Conservation (phyloP, 2,888 invertebrate species). For the Rotaria sp. region DNA sequence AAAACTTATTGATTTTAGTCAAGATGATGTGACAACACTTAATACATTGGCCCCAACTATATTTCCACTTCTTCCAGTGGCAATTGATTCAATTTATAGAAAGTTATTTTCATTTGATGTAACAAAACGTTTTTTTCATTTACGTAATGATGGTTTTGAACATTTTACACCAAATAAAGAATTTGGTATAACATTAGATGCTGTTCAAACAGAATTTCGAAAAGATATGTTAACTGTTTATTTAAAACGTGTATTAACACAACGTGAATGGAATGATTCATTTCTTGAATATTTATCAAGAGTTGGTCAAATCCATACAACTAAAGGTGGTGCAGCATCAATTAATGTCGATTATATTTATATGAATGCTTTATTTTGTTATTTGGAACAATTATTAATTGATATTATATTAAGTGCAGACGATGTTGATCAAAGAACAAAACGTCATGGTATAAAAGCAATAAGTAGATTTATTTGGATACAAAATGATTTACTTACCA, state of each 20-base stretch:
- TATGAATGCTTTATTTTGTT: background rate
- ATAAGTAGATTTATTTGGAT: background rate
- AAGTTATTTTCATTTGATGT: background rate
- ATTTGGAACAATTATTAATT: background rate
- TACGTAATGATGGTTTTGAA: background rate
- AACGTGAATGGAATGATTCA: background rate
- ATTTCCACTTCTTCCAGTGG: background rate
- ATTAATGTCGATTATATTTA: background rate
- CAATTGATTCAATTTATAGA: background rate
- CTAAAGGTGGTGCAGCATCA: background rate
- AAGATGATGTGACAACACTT: background rate
- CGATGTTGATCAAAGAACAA: background rate
- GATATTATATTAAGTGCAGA: background rate
- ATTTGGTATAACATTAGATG: background rate
- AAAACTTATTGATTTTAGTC: background rate
- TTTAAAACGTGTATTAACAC: background rate
- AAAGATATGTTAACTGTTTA: background rate
- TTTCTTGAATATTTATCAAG: conserved; percentile 6
- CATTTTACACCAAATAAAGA: background rate
- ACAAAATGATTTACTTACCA: background rate
- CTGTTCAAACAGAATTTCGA: background rate
- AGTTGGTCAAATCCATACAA: background rate
- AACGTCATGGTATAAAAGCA: background rate
- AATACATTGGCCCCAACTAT: background rate
- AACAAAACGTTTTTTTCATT: background rate